Conservation (phyloP, 1,140 invertebrate species). For the Heliconius himera region DNA sequence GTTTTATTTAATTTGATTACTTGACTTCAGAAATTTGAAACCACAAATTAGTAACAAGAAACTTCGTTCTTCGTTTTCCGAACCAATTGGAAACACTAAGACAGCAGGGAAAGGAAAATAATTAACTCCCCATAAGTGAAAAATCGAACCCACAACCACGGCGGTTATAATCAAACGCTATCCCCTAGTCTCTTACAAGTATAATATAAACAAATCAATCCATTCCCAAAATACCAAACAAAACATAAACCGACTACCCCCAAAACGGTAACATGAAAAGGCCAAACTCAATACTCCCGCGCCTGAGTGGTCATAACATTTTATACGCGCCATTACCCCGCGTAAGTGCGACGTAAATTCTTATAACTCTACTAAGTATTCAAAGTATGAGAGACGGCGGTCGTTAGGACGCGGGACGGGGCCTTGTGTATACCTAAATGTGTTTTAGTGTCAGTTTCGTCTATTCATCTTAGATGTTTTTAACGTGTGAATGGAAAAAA, state of each 20-base stretch:
- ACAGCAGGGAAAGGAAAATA: no score
- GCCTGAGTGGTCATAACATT: constrained; percentile 63
- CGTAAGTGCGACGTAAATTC: constrained; percentile 63
- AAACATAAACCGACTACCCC: constrained; percentile 24
- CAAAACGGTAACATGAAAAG: constrained; percentile 42
- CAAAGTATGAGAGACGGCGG: constrained; percentile 60
- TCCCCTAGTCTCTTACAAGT: not conserved
- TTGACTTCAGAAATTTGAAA: no score
- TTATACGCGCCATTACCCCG: constrained; percentile 59
- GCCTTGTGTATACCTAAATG: constrained; percentile 24
- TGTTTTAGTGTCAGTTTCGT: constrained; percentile 19
- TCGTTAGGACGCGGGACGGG: constrained; percentile 44
- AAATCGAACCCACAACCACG: no score
- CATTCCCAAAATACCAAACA: not conserved
- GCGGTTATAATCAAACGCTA: no score
- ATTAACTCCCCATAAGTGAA: no score
- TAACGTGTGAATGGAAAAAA: constrained; percentile 24
- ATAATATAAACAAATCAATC: constrained; percentile 4
- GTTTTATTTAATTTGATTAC: no score
- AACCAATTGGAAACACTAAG: no score
- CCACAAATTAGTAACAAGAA: no score
- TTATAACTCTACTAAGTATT: constrained; percentile 64
- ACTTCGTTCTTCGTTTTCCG: no score
- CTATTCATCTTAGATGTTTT: constrained; percentile 6
- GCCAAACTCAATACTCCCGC: constrained; percentile 56